Evolutionary conservation across 64 coral and sea anemone species (phyloP), one percentile per base, ranked within the genome.

Genomic region (Hydrozoanthus tunicans): DNA sequence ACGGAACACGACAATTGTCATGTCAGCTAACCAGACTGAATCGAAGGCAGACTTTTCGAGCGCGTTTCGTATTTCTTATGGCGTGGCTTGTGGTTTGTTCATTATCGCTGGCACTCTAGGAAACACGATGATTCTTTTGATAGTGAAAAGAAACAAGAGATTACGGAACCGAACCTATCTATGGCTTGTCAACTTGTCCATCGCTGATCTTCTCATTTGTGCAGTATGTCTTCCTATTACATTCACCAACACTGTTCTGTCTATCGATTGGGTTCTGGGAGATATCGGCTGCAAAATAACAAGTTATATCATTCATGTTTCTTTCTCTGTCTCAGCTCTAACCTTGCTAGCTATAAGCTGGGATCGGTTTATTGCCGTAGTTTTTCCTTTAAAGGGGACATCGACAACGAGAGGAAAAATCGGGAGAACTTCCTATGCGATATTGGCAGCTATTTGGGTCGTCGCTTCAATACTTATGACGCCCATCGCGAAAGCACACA

Each of bases 301-400:
- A 8, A 73, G 84, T n/a, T 88, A 88, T 14, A 9, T 88, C 12
- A 88, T 88, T 56, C 70, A 88, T 25, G 84, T 88, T 73, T 88
- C 84, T 3, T 88, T 88, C 43, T 58, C 54, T 58, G 84, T 88
- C 10, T 88, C 84, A 15, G 84, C 84, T 43, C 51, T 88, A 7
- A 88, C 84, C 6, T 14, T 88, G 7, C 57, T 88, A n/a, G 84
- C 84, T 25, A 88, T 74, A 9, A 88, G 84, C 84, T 88, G 84
- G 84, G 84, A 88, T 59, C 84, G 84, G 8, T 88, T 88, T 70
- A 68, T 74, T 20, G 84, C 56, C 0, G 84, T 88, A 3, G 68
- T 75, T 4, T 88, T 74, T 9, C 84, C 84, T 6, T 61, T 88
- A 20, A 54, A 7, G 5, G 7, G 55, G 43, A 43, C 84, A 8